Base-by-base conservation (phyloP, 2,888 invertebrate genomes). In the Drosophila bunnanda region DNA sequence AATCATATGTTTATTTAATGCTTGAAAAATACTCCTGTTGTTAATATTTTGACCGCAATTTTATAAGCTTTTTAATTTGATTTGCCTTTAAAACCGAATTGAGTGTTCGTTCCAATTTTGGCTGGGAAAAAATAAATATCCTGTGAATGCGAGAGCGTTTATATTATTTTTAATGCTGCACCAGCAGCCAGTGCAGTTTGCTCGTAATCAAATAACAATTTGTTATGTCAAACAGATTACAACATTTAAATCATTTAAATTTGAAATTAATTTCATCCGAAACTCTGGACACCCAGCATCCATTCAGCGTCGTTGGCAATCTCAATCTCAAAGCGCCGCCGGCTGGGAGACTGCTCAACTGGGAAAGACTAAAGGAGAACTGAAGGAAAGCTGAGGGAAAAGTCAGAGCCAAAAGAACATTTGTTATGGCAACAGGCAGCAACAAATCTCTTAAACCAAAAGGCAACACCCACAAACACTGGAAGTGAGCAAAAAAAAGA, bases 361-460 rank as follows among this genome's bases (percentile, higher is more conserved):
- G 28, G 20, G 56, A 9, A 15, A 12, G 10, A 44, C 25, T 6
- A 12, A 17, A 30, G 48, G 48, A 17, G 13, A 30, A 50, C 48
- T 20, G 20, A n/a, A 25, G 46, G 28, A 22, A 20, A 55, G 15
- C 39, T 62, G 64, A 25, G 25, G 57, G 41, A 52, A 52, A 58
- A 69, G 57, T 60, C 46, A 56, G 58, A 56, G 54, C 59, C 30
- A 74, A 52, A 68, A 76, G 58, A 66, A 65, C 75, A 86, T 83
- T 82, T 82, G 72, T 78, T 78, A 57, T 65, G 62, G 55, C 77
- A 78, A 73, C 69, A 75, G 56, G 69, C 76, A 57, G 71, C 62
- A 72, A 71, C 80, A 83, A 83, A 86, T 85, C 83, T 78, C 67
- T 79, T 86, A 75, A 73, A 83, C 80, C 52, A 60, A 46, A 46